Conservation (phyloP, 2,113 vertebrate genomes). For the Elephas maximus region DNA sequence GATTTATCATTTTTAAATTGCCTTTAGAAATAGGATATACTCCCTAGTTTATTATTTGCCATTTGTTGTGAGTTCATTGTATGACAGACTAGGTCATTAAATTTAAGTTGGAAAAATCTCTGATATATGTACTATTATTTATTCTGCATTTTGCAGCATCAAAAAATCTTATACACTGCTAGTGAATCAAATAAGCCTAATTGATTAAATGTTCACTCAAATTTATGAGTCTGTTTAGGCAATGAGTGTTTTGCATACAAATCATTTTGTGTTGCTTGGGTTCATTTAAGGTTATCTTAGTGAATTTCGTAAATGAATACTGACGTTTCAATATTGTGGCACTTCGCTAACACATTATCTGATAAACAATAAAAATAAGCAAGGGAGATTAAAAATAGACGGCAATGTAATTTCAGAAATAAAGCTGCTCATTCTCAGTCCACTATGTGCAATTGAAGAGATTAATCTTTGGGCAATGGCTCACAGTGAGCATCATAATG, state of each 20-base stretch:
- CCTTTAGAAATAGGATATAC: neutral
- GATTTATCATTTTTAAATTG: neutral
- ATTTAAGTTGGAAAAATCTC: conserved; percentile 59
- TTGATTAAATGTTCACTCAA: conserved; percentile 84
- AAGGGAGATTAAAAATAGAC: conserved; percentile 63
- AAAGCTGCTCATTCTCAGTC: neutral
- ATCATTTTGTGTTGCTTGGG: conserved; percentile 69
- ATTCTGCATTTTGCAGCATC: conserved; percentile 77
- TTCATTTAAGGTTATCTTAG: conserved; percentile 72
- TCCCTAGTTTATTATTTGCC: neutral
- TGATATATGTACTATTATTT: conserved; percentile 76
- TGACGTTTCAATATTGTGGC: conserved; percentile 83
- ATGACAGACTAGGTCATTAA: neutral
- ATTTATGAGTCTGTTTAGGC: conserved; percentile 84
- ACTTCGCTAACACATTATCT: conserved; percentile 79
- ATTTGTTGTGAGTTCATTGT: neutral
- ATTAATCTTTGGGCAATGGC: neutral
- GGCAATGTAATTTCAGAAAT: conserved; percentile 62
- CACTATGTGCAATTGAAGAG: neutral
- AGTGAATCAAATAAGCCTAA: conserved; percentile 82
- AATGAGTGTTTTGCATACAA: conserved; percentile 82
- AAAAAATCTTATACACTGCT: conserved; percentile 77
- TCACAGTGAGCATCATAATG: neutral
- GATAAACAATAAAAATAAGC: conserved; percentile 79
- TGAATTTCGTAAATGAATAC: conserved; percentile 77